Base-by-base conservation (phyloP, 2,888 invertebrate species). In the Neoascia interrupta region DNA sequence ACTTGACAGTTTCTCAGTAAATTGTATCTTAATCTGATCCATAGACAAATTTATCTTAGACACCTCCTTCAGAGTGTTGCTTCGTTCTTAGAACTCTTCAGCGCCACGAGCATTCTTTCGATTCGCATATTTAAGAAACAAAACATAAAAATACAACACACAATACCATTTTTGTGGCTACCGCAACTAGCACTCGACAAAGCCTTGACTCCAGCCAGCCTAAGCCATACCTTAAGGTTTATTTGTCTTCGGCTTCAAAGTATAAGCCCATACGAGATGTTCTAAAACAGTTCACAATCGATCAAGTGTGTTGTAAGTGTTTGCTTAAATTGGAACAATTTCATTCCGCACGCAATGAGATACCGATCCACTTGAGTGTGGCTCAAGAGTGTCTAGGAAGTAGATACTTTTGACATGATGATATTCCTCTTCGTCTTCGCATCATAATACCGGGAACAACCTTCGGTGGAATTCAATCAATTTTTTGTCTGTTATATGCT, bases 271-370 rank as follows among this genome's bases (percentile, higher is more conserved):
- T 3, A 21, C 23, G 13, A 41, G 41, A 56, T 28, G 56, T 34
- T 58, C 43, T 58, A 16, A 23, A 58, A 58, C 5, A 45, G 5
- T 43, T 28, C 18, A 28, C 15, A 26, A 10, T 34, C 43, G 16
- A 41, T 58, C 18, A 10, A 43, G 16, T 6, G 28, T n/a, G 16
- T 26, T 26, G 56, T 10, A 34, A 58, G 45, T 58, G 45, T 21
- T 58, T 43, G 45, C 45, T 43, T 58, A 21, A 58, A 58, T 58
- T 34, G 58, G 45, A 58, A 43, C 43, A 45, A 45, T 45, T 34
- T 16, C 19, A 28, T 34, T 34, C 21, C 31, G 34, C 34, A 21
- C 31, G 41, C 26, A 31, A 43, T 19, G 43, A 43, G 58, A 34
- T 26, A 11, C 28, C 58, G 18, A n/a, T 23, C 26, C 28, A 26